Evolutionary conservation across 2,113 vertebrate genomes (phyloP).

Genomic region (Zosterops lateralis): DNA sequence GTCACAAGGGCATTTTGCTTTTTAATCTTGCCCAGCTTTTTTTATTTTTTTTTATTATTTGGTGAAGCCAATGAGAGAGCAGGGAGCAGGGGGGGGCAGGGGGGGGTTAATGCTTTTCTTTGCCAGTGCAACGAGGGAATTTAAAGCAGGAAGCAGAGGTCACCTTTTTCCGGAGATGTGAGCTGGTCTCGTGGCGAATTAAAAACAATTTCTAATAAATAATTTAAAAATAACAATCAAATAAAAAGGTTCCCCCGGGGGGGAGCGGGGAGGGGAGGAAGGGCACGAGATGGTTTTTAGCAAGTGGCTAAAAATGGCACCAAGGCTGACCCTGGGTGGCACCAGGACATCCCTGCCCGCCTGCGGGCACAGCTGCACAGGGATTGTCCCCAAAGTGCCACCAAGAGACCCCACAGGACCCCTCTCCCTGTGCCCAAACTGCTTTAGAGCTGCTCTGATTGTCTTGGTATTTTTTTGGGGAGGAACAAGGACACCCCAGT

Average conservation of each 20-base stretch:
- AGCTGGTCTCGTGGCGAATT: not conserved
- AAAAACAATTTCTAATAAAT: not conserved
- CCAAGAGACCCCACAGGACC: not conserved
- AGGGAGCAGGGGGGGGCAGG: not conserved
- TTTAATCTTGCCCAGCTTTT: slow-evolving; percentile 14
- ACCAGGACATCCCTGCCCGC: not conserved
- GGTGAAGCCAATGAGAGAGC: not conserved
- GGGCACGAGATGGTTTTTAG: not conserved
- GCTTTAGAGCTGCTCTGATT: not conserved
- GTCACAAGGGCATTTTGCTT: slow-evolving; percentile 48
- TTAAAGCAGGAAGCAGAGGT: slow-evolving; percentile 42
- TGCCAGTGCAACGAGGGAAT: not conserved
- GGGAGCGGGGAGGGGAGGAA: not conserved
- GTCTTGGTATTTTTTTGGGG: not conserved
- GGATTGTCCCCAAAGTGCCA: not conserved
- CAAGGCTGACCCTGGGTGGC: not conserved
- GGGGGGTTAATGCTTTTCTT: not conserved
- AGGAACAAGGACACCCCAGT: not conserved
- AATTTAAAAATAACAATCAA: not conserved
- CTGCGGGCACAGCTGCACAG: not conserved
- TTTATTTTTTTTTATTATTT: not conserved
- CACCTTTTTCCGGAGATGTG: not conserved
- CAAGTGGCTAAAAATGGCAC: not conserved
- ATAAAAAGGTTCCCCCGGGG: not conserved
- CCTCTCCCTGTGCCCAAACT: not conserved